A percentile compares a stretch with the other conserved stretches of the same genome.
phyloP scores from a whole-genome alignment of 2,888 invertebrate species.

The Acheta domesticus region DNA sequence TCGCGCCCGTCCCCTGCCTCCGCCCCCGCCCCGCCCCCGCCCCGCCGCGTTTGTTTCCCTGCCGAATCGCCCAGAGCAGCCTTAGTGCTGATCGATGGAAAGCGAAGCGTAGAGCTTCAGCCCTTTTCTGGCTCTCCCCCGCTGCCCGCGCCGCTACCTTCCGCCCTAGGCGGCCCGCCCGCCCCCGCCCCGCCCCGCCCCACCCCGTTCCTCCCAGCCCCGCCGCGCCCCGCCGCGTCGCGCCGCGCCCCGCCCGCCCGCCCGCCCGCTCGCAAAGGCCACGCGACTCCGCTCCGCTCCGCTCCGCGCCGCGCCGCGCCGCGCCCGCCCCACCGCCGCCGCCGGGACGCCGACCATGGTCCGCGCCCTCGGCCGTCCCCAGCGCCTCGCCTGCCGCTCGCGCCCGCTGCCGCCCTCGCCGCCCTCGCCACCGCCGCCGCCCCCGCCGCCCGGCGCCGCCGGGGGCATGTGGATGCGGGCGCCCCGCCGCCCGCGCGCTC shows the following conservation, averaged over 20 bases:
- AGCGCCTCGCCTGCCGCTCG: not conserved
- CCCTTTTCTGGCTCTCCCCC: not conserved
- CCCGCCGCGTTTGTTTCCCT: not conserved
- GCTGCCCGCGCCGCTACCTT: not conserved
- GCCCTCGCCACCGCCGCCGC: not conserved
- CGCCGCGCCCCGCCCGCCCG: too few species aligned
- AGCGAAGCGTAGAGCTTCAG: constrained; percentile 9
- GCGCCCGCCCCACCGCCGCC: not conserved
- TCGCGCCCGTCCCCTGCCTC: too few species aligned
- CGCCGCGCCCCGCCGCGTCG: too few species aligned
- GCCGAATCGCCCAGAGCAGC: not conserved
- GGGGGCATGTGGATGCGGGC: not conserved
- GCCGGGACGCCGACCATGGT: not conserved
- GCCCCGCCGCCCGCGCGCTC: not conserved
- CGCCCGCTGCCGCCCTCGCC: too few species aligned
- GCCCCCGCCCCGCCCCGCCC: not conserved
- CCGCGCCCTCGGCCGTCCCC: not conserved
- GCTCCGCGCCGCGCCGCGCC: not conserved
- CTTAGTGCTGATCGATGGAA: not conserved
- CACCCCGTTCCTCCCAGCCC: not conserved
- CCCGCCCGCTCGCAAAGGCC: not conserved
- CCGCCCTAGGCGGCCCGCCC: not conserved
- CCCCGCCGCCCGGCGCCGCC: not conserved
- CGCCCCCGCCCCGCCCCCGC: too few species aligned
- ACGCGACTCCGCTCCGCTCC: not conserved